Evolutionary conservation across 2,888 invertebrate genomes (phyloP).

Genomic region (Apodemia arnacis): DNA sequence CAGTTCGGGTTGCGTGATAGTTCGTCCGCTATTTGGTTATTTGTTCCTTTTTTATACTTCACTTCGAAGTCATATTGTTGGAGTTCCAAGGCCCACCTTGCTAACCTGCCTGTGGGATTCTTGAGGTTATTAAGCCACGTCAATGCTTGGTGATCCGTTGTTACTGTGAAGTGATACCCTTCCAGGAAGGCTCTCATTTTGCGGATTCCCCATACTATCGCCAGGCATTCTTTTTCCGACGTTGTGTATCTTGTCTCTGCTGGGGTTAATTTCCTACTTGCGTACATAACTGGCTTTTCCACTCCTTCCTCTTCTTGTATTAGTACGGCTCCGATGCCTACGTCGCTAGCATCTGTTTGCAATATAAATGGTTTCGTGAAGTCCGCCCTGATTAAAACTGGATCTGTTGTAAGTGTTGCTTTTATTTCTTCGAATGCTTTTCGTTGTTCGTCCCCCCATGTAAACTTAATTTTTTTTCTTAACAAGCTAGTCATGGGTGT

Average conservation of each 20-base stretch:
- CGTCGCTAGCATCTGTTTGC: constrained; percentile 38
- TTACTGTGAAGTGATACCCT: constrained; percentile 71
- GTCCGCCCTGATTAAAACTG: constrained; percentile 65
- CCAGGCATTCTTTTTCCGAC: constrained; percentile 54
- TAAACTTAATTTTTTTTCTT: constrained; percentile 34
- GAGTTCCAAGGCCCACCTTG: constrained; percentile 78
- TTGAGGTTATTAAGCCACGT: constrained; percentile 82
- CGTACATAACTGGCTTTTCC: constrained; percentile 56
- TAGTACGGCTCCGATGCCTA: constrained; percentile 53
- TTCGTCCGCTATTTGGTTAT: background rate
- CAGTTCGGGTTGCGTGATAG: background rate
- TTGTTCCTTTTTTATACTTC: background rate
- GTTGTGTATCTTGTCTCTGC: constrained; percentile 41
- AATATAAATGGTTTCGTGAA: constrained; percentile 42
- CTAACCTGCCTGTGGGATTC: constrained; percentile 57
- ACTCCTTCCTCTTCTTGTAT: constrained; percentile 39
- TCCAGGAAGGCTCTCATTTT: constrained; percentile 56
- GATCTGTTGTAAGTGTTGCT: constrained; percentile 33
- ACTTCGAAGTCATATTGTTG: constrained; percentile 66
- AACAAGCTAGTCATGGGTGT: no score
- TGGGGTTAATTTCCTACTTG: constrained; percentile 22
- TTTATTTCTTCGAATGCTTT: constrained; percentile 57
- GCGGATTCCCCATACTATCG: constrained; percentile 35
- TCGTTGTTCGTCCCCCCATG: constrained; percentile 61
- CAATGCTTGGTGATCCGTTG: constrained; percentile 83